phyloP scores from a whole-genome alignment of 2,113 vertebrate species.

The Sturnus vulgaris region DNA sequence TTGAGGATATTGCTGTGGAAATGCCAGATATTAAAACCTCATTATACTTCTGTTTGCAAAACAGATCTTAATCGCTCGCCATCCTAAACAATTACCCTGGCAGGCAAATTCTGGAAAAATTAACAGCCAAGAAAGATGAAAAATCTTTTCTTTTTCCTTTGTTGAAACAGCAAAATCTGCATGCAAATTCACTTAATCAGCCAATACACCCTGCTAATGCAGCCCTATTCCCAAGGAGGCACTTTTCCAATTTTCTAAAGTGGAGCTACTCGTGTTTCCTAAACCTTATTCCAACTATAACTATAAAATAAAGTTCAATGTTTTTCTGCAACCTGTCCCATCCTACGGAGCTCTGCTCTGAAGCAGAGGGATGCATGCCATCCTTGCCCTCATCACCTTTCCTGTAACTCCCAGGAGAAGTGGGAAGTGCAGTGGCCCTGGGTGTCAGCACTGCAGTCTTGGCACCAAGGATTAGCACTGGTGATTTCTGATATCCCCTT shows the following conservation, averaged over 20 bases:
- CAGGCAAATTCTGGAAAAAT: slow-evolving; percentile 35
- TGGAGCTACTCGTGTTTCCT: background rate
- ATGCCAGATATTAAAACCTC: slow-evolving; percentile 48
- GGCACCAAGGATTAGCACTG: background rate
- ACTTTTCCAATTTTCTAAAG: background rate
- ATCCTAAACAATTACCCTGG: slow-evolving; percentile 7
- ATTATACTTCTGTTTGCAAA: slow-evolving; percentile 47
- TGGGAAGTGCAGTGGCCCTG: background rate
- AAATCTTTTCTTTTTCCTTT: slow-evolving; percentile 20
- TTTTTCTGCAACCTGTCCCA: background rate
- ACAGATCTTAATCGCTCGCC: background rate
- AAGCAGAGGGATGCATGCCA: background rate
- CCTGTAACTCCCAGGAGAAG: background rate
- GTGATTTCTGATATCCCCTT: background rate
- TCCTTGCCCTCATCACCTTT: background rate
- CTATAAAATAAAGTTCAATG: background rate
- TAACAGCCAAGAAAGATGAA: slow-evolving; percentile 2
- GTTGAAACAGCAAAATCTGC: slow-evolving; percentile 15
- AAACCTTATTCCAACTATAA: background rate
- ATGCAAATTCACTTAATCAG: background rate
- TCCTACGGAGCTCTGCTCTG: background rate
- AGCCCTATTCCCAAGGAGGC: background rate
- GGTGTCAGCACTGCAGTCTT: background rate
- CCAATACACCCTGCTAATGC: background rate
- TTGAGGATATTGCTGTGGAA: slow-evolving; percentile 35